Evolutionary conservation across 2,888 invertebrate genomes (phyloP).

Genomic region (Pollenia angustigena): DNA sequence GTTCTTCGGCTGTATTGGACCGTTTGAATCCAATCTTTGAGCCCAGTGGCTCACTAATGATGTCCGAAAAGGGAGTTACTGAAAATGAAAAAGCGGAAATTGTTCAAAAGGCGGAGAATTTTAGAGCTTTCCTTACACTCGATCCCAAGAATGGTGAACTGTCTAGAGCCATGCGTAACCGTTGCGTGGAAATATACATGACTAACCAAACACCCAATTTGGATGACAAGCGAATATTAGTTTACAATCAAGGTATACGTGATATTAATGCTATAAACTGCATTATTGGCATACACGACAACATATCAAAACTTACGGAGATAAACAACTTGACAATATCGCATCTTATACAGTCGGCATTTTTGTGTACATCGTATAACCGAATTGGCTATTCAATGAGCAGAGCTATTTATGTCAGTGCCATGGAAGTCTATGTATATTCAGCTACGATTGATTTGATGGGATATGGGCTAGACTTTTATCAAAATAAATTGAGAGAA

Average conservation of each 20-base stretch:
- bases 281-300: slow-evolving; percentile 85
- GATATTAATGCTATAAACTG: slow-evolving; percentile 83
- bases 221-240: slow-evolving; percentile 85
- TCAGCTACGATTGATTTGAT: slow-evolving; percentile 81
- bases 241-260: slow-evolving; percentile 85
- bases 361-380: slow-evolving; percentile 81
- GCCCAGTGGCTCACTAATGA: slow-evolving; percentile 93
- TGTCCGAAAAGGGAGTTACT: slow-evolving; percentile 95
- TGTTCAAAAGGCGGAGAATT: slow-evolving; percentile 94
- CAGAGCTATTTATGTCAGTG: slow-evolving; percentile 82
- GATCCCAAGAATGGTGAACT: slow-evolving; percentile 98
- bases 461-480: slow-evolving; percentile 82
- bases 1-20: slow-evolving; percentile 98
- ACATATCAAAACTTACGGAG: slow-evolving; percentile 80
- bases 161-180: slow-evolving; percentile 99
- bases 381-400: slow-evolving; percentile 80
- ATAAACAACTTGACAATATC: slow-evolving; percentile 82
- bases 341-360: slow-evolving; percentile 82
- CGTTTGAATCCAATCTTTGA: slow-evolving; percentile 97
- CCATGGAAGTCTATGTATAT: slow-evolving; percentile 83
- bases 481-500: slow-evolving; percentile 82
- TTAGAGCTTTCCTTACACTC: slow-evolving; percentile 97
- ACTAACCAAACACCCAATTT: slow-evolving; percentile 76
- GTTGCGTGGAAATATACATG: slow-evolving; percentile 94
- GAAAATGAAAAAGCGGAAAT: slow-evolving; percentile 87